Conservation (phyloP, 2,797 vertebrate genomes). For the Sitta carolinensis region DNA sequence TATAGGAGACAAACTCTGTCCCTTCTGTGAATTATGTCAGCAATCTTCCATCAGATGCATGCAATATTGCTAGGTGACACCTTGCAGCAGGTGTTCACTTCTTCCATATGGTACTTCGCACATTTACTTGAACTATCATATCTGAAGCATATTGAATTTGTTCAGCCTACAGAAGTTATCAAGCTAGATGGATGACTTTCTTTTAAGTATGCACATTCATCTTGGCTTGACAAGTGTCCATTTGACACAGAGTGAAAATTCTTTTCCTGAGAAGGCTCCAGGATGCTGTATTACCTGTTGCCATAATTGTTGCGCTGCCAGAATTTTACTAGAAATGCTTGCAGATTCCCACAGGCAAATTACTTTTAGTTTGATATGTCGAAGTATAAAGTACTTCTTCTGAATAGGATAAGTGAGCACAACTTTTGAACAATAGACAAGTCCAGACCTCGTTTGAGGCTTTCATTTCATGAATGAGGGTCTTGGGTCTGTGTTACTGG, state of each 20-base stretch:
- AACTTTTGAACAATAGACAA: not conserved
- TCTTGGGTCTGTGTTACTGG: not conserved
- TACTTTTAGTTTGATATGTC: not conserved
- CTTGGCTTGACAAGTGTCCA: slow-evolving; percentile 62
- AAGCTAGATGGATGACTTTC: slow-evolving; percentile 38
- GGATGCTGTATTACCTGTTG: not conserved
- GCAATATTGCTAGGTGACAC: slow-evolving; percentile 69
- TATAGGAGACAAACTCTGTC: slow-evolving; percentile 57
- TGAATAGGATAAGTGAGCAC: not conserved
- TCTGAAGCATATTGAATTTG: slow-evolving; percentile 64
- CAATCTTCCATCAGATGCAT: slow-evolving; percentile 58
- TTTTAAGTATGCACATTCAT: slow-evolving; percentile 54
- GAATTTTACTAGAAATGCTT: not conserved
- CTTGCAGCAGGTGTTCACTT: slow-evolving; percentile 70
- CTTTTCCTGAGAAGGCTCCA: slow-evolving; percentile 9
- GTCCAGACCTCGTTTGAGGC: not conserved
- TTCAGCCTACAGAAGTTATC: slow-evolving; percentile 56
- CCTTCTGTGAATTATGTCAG: slow-evolving; percentile 64
- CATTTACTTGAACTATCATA: slow-evolving; percentile 69
- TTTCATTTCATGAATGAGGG: not conserved
- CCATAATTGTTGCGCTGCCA: not conserved
- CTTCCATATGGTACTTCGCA: slow-evolving; percentile 66
- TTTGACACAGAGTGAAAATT: slow-evolving; percentile 51
- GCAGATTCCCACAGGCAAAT: not conserved
- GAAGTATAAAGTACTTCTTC: not conserved